Conservation (phyloP, 2,797 vertebrate genomes). For the Enteromius argenteus region DNA sequence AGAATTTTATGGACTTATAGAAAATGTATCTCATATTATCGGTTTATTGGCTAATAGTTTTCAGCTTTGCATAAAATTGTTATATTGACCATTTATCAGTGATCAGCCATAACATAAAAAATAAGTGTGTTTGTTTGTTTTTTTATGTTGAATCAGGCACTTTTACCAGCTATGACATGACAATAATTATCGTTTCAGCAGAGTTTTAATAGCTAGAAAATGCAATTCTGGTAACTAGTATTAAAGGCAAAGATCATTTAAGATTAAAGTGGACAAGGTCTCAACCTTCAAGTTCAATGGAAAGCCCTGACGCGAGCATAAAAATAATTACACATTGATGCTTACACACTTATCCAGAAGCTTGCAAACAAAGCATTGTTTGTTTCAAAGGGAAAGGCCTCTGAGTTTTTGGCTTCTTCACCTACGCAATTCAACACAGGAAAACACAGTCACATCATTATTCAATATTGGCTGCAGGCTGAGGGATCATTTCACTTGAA, state of each 20-base stretch:
- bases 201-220: background rate
- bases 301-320: background rate
- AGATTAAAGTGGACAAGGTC: background rate
- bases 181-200: background rate
- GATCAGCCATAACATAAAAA: background rate
- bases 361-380: slow-evolving; percentile 35
- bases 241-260: background rate
- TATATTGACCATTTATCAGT: background rate
- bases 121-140: background rate
- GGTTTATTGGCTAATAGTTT: background rate
- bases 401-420: slow-evolving; percentile 31
- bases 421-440: slow-evolving; percentile 12
- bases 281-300: slow-evolving; percentile 5
- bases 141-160: background rate
- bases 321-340: background rate
- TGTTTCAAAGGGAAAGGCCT: slow-evolving; percentile 44
- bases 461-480: slow-evolving; percentile 31
- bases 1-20: background rate
- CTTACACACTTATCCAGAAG: slow-evolving; percentile 2
- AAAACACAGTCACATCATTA: slow-evolving; percentile 49
- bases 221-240: background rate
- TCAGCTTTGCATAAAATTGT: background rate
- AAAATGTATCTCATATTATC: background rate
- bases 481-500: slow-evolving; percentile 26
- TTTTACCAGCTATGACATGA: background rate